Percentiles rank a stretch among this genome's conserved stretches.
phyloP scores from a whole-genome alignment of 64 coral and sea anemone species.

The Catalaphyllia jardinei region DNA sequence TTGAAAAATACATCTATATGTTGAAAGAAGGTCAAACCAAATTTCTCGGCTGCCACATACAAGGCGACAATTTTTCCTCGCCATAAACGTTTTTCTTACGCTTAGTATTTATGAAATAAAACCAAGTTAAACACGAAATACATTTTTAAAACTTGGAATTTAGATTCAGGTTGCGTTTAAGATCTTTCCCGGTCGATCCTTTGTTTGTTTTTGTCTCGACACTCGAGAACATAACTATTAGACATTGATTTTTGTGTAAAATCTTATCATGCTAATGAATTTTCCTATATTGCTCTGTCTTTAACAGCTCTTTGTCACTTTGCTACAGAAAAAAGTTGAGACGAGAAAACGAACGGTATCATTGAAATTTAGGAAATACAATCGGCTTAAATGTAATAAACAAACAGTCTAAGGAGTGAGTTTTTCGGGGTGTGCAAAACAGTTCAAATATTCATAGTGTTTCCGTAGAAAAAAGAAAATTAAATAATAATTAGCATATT shows the following conservation, averaged over 20 bases:
- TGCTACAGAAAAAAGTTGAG: background rate
- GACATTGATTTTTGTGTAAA: background rate
- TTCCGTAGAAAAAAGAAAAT: background rate
- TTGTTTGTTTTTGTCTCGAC: background rate
- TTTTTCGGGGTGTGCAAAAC: background rate
- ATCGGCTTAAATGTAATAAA: too few species aligned
- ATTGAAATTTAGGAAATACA: background rate
- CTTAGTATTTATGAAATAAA: too few species aligned
- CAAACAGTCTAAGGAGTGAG: too few species aligned
- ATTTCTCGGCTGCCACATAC: too few species aligned
- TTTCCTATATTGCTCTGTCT: background rate
- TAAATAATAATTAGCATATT: slow-evolving; percentile 1
- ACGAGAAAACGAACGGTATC: background rate
- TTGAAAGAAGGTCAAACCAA: too few species aligned
- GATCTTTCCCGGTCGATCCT: background rate
- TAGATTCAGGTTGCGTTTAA: too few species aligned
- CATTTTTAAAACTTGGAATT: too few species aligned
- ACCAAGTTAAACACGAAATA: too few species aligned
- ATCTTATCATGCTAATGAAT: background rate
- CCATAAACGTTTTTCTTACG: too few species aligned
- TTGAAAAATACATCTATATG: too few species aligned
- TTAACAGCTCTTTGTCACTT: background rate
- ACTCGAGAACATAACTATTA: background rate
- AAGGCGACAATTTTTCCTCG: too few species aligned
- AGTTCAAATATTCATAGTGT: slow-evolving; percentile 26